Evolutionary conservation across 2,888 invertebrate species (phyloP).

Genomic region (Labia minor): DNA sequence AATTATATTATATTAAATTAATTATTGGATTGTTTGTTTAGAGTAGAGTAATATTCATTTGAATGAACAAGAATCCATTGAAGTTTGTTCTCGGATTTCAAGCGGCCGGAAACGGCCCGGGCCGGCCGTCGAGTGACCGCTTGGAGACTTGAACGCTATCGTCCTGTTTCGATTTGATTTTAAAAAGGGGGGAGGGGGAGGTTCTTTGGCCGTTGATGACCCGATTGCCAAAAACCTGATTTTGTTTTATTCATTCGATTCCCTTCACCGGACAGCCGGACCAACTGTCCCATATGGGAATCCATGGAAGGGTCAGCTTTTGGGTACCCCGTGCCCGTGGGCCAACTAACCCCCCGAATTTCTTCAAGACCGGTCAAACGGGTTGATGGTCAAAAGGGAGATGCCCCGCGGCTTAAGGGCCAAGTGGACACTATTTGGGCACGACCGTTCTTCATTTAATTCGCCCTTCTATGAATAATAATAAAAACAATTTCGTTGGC

Average conservation of each 20-base stretch:
- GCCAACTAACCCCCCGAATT: not conserved
- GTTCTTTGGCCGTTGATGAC: not conserved
- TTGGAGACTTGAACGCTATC: not conserved
- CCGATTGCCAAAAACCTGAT: constrained; percentile 13
- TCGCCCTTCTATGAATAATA: not conserved
- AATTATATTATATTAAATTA: no score
- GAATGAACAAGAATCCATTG: no score
- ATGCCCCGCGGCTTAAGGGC: constrained; percentile 13
- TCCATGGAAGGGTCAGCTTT: not conserved
- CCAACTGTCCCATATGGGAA: constrained; percentile 8
- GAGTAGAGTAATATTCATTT: no score
- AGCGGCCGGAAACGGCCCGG: not conserved
- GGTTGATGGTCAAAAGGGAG: not conserved
- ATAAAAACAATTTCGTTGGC: not conserved
- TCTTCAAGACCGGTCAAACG: constrained; percentile 7
- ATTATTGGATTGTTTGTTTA: no score
- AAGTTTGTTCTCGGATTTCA: no score
- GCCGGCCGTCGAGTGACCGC: not conserved
- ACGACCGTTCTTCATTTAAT: not conserved
- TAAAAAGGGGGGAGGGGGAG: not conserved
- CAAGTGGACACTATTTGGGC: not conserved
- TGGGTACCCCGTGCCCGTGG: constrained; percentile 3
- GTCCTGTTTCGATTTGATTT: no score
- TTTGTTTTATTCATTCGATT: not conserved
- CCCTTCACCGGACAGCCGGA: not conserved